phyloP scores from a whole-genome alignment of 2,888 invertebrate species.

The Aporophyla nigra region DNA sequence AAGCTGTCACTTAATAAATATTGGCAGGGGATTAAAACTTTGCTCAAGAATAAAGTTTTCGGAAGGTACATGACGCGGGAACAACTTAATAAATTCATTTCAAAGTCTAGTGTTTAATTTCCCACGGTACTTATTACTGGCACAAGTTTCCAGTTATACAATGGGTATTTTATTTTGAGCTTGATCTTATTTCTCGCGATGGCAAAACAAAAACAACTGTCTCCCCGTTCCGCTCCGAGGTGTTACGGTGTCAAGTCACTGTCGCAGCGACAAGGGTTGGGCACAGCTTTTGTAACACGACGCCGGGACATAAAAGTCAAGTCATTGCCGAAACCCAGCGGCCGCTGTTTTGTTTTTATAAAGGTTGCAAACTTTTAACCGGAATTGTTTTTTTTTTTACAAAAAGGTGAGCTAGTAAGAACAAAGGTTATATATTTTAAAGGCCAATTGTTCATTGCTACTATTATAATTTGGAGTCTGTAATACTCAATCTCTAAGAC shows the following conservation, averaged over 20 bases:
- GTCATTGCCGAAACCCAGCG: conserved; percentile 22
- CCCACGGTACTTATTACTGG: background rate
- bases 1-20: background rate
- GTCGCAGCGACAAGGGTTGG: conserved; percentile 11
- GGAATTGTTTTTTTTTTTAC: background rate
- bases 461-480: background rate
- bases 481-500: background rate
- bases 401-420: background rate
- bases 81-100: conserved; percentile 5
- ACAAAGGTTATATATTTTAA: background rate
- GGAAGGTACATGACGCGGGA: background rate
- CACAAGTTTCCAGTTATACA: background rate
- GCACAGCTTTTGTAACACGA: conserved; percentile 16
- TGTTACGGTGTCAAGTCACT: conserved; percentile 36
- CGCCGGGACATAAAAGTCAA: conserved; percentile 20
- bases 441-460: background rate
- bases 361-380: background rate
- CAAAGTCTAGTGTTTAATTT: conserved; percentile 16
- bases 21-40: conserved; percentile 3
- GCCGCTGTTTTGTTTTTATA: conserved; percentile 11
- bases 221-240: background rate
- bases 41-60: conserved; percentile 6
- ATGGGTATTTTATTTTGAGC: background rate
- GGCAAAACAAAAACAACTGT: conserved; percentile 14
- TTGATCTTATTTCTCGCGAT: conserved; percentile 16